Conservation (phyloP, 2,888 invertebrate species). For the Pelosia muscerda region DNA sequence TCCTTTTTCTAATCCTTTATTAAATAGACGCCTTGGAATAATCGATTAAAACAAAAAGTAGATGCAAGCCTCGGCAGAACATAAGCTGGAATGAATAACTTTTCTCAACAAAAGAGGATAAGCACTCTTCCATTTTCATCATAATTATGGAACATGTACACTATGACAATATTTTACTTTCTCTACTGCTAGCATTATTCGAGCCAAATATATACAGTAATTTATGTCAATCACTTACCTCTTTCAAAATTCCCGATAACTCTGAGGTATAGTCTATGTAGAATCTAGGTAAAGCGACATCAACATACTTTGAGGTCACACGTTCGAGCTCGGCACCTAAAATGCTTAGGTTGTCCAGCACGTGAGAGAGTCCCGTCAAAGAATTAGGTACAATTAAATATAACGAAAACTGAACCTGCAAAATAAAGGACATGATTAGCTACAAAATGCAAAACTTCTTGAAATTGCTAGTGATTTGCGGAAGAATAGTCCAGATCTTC, state of each 20-base stretch:
- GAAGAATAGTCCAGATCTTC: too few relatives aligned
- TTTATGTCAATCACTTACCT: neutral
- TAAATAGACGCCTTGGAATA: too few relatives aligned
- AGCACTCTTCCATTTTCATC: too few relatives aligned
- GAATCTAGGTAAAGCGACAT: constrained; percentile 5
- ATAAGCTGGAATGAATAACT: too few relatives aligned
- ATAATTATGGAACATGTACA: too few relatives aligned
- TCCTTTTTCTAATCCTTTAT: neutral
- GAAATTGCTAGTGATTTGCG: neutral
- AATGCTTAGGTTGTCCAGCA: constrained; percentile 4
- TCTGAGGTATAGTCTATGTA: constrained; percentile 6
- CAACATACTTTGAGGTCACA: neutral
- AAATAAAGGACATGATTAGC: neutral
- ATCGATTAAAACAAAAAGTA: too few relatives aligned
- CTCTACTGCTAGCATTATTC: neutral
- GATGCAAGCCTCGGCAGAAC: too few relatives aligned
- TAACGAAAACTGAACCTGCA: neutral
- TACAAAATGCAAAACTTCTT: neutral
- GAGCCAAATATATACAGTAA: neutral
- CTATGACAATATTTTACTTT: neutral
- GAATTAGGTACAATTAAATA: constrained; percentile 9
- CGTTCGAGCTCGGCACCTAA: neutral
- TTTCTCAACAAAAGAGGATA: too few relatives aligned
- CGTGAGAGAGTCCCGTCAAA: neutral
- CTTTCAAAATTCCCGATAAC: neutral